Evolutionary conservation across 2,113 vertebrate genomes (phyloP).

Genomic region (Antigone vipio): DNA sequence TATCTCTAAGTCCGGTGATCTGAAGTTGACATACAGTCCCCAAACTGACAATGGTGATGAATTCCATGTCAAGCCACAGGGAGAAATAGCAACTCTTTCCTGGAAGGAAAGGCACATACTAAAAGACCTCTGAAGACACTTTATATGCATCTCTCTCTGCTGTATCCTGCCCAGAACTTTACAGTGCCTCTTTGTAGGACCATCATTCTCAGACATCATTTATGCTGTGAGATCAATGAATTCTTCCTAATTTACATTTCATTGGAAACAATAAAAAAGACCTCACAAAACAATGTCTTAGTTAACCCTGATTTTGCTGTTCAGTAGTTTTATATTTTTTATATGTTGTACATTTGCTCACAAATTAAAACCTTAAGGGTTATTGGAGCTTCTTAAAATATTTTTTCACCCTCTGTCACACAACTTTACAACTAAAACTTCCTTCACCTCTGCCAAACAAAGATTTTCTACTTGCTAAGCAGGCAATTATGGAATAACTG

Average conservation of each 20-base stretch:
- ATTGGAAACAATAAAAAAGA: not conserved
- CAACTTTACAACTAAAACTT: not conserved
- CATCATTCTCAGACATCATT: not conserved
- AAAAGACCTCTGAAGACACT: not conserved
- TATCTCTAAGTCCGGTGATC: not conserved
- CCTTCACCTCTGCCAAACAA: not conserved
- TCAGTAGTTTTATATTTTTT: not conserved
- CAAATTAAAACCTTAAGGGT: not conserved
- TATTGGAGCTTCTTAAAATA: not conserved
- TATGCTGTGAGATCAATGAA: not conserved
- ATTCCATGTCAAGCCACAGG: not conserved
- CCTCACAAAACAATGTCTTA: not conserved
- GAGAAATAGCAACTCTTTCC: not conserved
- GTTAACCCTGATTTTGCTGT: not conserved
- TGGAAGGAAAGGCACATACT: not conserved
- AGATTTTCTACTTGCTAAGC: not conserved
- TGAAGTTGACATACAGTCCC: not conserved
- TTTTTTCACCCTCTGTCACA: not conserved
- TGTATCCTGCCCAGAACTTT: not conserved
- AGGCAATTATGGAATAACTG: not conserved
- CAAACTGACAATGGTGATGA: not conserved
- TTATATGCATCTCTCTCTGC: not conserved
- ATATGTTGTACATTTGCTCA: not conserved
- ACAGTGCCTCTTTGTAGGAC: not conserved
- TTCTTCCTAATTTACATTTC: not conserved